Base-by-base conservation (phyloP, 1,140 invertebrate species). In the Paralvinella palmiformis region DNA sequence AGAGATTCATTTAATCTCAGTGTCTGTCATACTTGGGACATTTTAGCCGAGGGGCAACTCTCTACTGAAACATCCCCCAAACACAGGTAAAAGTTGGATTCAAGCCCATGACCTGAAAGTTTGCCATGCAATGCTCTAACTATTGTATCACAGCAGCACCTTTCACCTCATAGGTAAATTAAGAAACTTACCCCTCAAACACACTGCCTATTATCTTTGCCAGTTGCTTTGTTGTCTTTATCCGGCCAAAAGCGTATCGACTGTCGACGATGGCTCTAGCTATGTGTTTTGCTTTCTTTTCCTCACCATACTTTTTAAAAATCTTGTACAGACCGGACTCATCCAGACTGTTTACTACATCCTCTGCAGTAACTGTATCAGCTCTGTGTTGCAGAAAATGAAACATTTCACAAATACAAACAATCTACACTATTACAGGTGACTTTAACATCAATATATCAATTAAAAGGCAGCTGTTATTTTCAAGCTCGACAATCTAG, bases 291-390 rank as follows among this genome's bases (percentile, higher is more conserved):
- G 91, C 88, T 63, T 86, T 81, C 72, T 89, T 93, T 77, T 98
- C 95, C 80, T 96, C 90, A 0, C 94, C 94, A 74, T 97, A 98
- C 56, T 73, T 76, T 79, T 90, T 93, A 4, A 98, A 85, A 65
- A 98, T 91, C 75, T 86, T 86, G 50, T 82, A 85, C 1, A 98
- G 82, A 76, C 92, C 88, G 41, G 84, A 80, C 77, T 93, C 91
- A 67, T 88, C 86, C 0, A 89, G 85, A 63, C 84, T 83, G 7
- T 89, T 88, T 41, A 98, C 78, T 22, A 97, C 87, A 81, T 97
- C 91, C 31, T 88, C 87, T 41, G 91, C 94, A 32, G 90, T 93
- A 17, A 89, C 86, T 70, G 86, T 82, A 48, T 87, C 82, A 20
- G 86, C 83, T n/a, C n/a, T n/a, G n/a, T n/a, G n/a, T n/a, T n/a